phyloP scores from a whole-genome alignment of 2,113 vertebrate species.

The Alethe castanea region DNA sequence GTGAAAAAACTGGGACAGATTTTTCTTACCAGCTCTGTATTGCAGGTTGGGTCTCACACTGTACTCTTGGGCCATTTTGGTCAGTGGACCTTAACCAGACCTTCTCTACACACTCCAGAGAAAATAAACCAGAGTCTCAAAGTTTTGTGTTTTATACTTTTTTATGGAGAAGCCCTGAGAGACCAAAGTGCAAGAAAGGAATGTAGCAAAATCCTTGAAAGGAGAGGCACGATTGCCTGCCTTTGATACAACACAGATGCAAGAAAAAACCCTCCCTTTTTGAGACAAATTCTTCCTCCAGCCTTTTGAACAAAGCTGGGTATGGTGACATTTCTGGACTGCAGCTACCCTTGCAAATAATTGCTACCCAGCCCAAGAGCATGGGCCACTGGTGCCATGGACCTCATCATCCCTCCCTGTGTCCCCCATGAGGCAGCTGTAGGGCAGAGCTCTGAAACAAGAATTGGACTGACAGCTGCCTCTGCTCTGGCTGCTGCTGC shows the following conservation, averaged over 20 bases:
- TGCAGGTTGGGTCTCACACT: background rate
- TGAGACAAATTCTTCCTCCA: background rate
- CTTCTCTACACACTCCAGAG: background rate
- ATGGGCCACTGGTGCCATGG: background rate
- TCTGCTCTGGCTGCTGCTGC: background rate
- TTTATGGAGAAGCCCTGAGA: background rate
- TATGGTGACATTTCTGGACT: background rate
- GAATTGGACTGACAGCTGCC: slow-evolving; percentile 29
- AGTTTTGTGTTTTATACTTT: background rate
- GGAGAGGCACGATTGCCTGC: fast-evolving
- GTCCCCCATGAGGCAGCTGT: background rate
- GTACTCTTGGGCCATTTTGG: background rate
- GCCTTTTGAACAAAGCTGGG: background rate
- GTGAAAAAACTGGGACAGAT: background rate
- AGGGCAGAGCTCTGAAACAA: background rate
- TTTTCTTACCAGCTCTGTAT: background rate
- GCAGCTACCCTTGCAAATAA: background rate
- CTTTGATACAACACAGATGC: background rate
- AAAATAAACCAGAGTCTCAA: background rate
- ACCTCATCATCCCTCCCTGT: background rate
- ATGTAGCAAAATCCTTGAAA: background rate
- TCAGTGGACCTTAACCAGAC: background rate
- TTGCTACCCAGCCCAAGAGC: background rate
- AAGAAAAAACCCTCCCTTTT: background rate
- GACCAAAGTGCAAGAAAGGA: background rate